Evolutionary conservation across 2,888 invertebrate species (phyloP), one percentile per base, ranked within the genome.

Genomic region (Ceriagrion tenellum): DNA sequence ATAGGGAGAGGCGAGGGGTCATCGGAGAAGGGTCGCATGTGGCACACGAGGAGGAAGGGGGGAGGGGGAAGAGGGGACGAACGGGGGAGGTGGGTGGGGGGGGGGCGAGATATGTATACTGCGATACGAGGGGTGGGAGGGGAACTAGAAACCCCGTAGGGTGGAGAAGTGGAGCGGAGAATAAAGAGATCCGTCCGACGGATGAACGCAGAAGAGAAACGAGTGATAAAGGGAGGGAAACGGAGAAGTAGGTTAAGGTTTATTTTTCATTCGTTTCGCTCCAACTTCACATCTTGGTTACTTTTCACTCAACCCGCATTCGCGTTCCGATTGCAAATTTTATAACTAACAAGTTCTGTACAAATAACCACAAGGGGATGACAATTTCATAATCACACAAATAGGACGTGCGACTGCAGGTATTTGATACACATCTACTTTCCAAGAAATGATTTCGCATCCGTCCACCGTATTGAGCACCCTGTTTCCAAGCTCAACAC

Each of bases 1-100:
- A 93, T 93, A 93, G 69, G 63, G 93, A 69, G 93, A 16, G 69
- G 16, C 35, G 81, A 35, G 93, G 93, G 93, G 93, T 93, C 93
- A 93, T 47, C 93, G 93, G 90, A 91, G 59, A 59, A 59, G 88
- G 89, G 55, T 55, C 89, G 89, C 89, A 89, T 47, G 89, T n/a
- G 55, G 40, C 23, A 18, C 59, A 23, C 23, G 55, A 13, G 89
- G 89, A 55, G 89, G 20, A 10, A 0, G 8, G 55, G n/a, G 89
- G 12, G 89, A n/a, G 89, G 89, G 8, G 55, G 26, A 23, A 26
- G 12, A 12, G 89, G 47, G 20, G 55, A 47, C 47, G 47, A 47
- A 23, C 6, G 16, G 35, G 23, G 88, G 16, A 8, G 47, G 47
- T 2, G 8, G 47, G 8, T 2, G 88, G 81, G 8, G 30, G 35